These are phyloP conservation scores for Temnothorax curvispinosus DNA, from an alignment of 1,140 invertebrate genomes.

Conservation along the genomic window DNA sequence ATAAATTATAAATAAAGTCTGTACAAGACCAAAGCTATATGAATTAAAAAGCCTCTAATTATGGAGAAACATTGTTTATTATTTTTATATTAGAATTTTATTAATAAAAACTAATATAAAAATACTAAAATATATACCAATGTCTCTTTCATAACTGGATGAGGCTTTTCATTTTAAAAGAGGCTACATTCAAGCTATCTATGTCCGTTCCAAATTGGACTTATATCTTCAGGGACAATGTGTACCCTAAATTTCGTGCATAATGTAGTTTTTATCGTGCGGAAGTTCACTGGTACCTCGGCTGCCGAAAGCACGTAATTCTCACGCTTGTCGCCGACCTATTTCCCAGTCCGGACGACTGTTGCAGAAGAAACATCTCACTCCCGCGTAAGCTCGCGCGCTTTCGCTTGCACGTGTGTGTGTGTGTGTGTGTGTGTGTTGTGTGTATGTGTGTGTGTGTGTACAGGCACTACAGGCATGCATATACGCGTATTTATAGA, in stretches of 20 bases:
- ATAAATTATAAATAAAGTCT: not conserved
- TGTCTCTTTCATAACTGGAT: not conserved
- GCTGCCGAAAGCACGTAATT: constrained; percentile 46
- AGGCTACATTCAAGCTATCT: not conserved
- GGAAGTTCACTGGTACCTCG: not conserved
- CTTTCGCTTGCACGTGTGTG: not conserved
- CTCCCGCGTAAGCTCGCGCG: constrained; percentile 51
- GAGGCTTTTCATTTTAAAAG: not conserved
- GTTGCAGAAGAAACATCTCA: constrained; percentile 65
- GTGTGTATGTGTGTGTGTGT: too few species aligned
- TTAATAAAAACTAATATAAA: constrained; percentile 6
- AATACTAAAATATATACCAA: not conserved
- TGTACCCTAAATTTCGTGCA: constrained; percentile 8
- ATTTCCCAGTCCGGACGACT: constrained; percentile 63
- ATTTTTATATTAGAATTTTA: not conserved
- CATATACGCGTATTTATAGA: constrained; percentile 75
- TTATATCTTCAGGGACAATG: not conserved
- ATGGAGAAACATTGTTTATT: too few species aligned
- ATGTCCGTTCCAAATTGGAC: not conserved
- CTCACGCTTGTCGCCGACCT: constrained; percentile 61
- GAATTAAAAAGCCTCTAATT: not conserved
- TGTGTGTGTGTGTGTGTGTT: not conserved
- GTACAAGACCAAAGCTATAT: not conserved
- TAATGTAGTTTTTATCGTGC: not conserved
- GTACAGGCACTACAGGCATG: not conserved